phyloP scores from a whole-genome alignment of 1,140 invertebrate species.

The Drosophila mayri region DNA sequence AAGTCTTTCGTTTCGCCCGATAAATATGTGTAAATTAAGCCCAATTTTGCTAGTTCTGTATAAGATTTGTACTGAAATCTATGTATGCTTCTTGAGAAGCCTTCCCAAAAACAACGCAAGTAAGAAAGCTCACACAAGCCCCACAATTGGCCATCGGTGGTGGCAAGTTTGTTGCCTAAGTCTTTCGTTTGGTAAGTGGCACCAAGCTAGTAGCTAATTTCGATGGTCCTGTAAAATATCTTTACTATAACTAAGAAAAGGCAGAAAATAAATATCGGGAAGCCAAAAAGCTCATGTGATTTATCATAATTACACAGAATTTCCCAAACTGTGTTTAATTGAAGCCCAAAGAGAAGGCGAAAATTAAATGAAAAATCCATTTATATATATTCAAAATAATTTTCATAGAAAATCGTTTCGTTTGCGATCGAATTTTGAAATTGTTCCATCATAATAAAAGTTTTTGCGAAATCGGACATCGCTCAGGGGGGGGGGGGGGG shows the following conservation, averaged over 20 bases:
- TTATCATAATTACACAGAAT: constrained; percentile 5
- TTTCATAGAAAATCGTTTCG: neutral
- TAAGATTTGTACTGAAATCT: too few species aligned
- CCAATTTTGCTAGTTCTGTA: too few species aligned
- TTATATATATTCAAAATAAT: neutral
- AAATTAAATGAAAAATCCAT: neutral
- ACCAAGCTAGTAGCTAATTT: constrained; percentile 1
- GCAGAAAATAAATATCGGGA: neutral
- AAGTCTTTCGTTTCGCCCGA: constrained; percentile 69
- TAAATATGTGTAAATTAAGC: too few species aligned
- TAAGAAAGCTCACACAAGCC: too few species aligned
- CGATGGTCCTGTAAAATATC: neutral
- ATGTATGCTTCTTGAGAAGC: too few species aligned
- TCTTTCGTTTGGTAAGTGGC: constrained; percentile 68
- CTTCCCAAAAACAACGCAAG: too few species aligned
- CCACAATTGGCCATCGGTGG: too few species aligned
- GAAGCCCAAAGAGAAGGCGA: neutral
- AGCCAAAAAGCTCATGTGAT: neutral
- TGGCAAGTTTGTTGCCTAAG: constrained; percentile 78
- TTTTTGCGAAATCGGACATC: constrained; percentile 10
- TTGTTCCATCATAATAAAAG: constrained; percentile 3
- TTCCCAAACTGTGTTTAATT: constrained; percentile 5
- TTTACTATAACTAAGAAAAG: neutral
- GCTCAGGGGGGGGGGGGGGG: neutral
- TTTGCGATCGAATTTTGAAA: neutral